Evolutionary conservation across 2,797 vertebrate genomes (phyloP), one percentile per base, ranked within the genome.

Genomic region (Huso huso): DNA sequence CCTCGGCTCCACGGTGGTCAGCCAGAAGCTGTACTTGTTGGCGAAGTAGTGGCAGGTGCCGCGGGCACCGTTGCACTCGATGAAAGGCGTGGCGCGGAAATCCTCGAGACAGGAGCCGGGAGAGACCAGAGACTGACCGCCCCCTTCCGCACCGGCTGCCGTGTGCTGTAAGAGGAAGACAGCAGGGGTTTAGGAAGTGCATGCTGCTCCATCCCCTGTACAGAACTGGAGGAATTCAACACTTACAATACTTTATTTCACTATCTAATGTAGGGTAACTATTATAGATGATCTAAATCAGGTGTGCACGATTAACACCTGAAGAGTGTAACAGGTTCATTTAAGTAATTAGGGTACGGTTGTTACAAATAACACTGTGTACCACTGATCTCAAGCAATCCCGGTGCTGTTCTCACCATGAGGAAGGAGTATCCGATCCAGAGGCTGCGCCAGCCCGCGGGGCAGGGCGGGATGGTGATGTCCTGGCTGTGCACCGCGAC

Each of bases 371-470:
- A 48, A 3, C 12, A 63, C 48, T n/a, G n/a, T 3, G 50, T 9
- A 62, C 61, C 63, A 48, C 48, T 49, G 51, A 18, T 7, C 6
- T 10, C 48, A 13, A 37, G 8, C 8, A 3, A 50, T 51, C 37
- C 6, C 51, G n/a, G 51, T 64, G 7, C 51, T 12, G 67, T 10
- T 48, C 83, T 83, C 79, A 97, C 96, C 96, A 99, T 99, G 50
- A 98, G 93, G 83, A 98, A 99, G 62, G 95, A 98, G 74, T 99
- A 97, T 61, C 96, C 95, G 1, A 98, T 98, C 96, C 95, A 98
- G 4, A 99, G 92, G 75, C 95, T 98, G 74, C 90, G 92, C 95
- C 95, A 98, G 6, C 95, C 94, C 0, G 71, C 71, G 0, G 96
- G 96, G 61, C 96, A 98, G 70, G 76, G 86, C 0, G 96, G 96